phyloP scores from a whole-genome alignment of 2,113 vertebrate species.

The Sinocyclocheilus anophthalmus region DNA sequence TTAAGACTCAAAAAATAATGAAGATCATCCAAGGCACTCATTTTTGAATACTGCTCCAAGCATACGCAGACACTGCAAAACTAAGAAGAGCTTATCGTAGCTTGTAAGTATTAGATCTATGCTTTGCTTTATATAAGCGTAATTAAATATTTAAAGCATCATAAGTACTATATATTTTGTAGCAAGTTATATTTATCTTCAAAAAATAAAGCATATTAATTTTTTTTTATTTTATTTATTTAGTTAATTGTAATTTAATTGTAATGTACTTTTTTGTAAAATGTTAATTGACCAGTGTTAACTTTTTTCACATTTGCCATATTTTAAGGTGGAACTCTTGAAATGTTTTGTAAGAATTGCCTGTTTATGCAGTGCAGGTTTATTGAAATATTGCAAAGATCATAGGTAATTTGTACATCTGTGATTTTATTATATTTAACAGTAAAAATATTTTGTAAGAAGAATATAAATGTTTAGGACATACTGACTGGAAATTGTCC shows the following conservation, averaged over 20 bases:
- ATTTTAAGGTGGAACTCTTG: background rate
- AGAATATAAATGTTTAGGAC: too few relatives aligned
- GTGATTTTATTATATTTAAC: background rate
- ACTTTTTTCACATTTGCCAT: background rate
- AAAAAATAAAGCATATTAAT: too few relatives aligned
- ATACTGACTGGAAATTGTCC: background rate
- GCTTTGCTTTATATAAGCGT: background rate
- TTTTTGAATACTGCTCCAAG: background rate
- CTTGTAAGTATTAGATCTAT: background rate
- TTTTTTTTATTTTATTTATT: too few relatives aligned
- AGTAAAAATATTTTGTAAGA: too few relatives aligned
- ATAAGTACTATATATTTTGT: too few relatives aligned
- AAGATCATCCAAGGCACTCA: conserved; percentile 12
- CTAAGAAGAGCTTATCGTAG: background rate
- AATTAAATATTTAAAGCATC: too few relatives aligned
- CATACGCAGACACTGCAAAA: background rate
- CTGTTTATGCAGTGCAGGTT: background rate
- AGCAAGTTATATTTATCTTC: too few relatives aligned
- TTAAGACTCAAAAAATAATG: background rate
- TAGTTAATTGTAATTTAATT: too few relatives aligned
- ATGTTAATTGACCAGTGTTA: background rate
- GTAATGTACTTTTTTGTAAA: background rate
- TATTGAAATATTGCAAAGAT: background rate
- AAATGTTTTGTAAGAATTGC: background rate
- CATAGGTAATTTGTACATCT: background rate